These are phyloP conservation scores for Pristionchus arcanus DNA, from an alignment of 2,888 invertebrate species.

Conservation along the genomic window DNA sequence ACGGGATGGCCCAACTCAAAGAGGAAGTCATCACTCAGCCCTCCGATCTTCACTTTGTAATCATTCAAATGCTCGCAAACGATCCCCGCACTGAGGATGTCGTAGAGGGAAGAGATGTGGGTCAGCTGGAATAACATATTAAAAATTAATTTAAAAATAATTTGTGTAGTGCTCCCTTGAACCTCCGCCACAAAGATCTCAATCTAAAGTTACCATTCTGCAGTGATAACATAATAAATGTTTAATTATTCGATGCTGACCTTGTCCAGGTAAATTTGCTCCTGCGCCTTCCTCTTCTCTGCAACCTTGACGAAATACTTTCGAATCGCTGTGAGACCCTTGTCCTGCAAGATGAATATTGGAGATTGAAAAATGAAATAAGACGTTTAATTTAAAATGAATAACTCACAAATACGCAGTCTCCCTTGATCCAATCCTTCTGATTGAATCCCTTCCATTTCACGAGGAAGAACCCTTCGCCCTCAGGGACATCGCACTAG, in stretches of 20 bases:
- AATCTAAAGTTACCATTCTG: background rate
- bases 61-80: background rate
- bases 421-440: background rate
- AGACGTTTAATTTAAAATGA: background rate
- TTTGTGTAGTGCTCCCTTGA: too few relatives aligned
- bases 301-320: background rate
- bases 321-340: background rate
- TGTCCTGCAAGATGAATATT: background rate
- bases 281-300: background rate
- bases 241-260: background rate
- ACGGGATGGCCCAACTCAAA: background rate
- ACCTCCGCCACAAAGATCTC: too few relatives aligned
- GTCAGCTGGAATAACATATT: background rate
- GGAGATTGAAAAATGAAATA: background rate
- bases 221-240: too few relatives aligned
- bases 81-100: background rate
- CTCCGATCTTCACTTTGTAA: constrained; percentile 13
- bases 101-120: constrained; percentile 22
- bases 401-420: background rate
- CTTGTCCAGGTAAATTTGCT: background rate
- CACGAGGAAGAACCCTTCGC: background rate
- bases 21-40: background rate
- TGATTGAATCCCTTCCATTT: background rate
- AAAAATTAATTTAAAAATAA: too few relatives aligned
- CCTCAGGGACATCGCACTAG: background rate